A percentile compares a stretch with the other conserved stretches of the same genome.
phyloP scores from a whole-genome alignment of 2,113 vertebrate genomes.

The Prochilodus magdalenae region DNA sequence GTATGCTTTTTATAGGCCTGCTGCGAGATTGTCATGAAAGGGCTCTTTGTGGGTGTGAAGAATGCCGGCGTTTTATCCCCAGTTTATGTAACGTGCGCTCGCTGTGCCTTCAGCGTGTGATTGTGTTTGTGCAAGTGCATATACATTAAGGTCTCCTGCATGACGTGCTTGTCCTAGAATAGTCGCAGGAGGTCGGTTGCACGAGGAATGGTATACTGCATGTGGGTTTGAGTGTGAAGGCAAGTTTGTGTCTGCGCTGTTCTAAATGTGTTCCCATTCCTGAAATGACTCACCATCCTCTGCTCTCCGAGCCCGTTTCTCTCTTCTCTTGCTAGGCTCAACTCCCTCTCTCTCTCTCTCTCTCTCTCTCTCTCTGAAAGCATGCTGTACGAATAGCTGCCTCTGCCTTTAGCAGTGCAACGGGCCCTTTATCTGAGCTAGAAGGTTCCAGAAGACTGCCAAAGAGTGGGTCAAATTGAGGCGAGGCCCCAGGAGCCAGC shows the following conservation, averaged over 20 bases:
- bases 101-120: conserved; percentile 10
- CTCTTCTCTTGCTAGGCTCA: neutral
- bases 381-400: neutral
- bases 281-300: conserved; percentile 50
- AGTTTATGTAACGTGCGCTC: conserved; percentile 28
- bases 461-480: neutral
- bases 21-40: conserved; percentile 27
- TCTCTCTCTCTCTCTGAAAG: neutral
- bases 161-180: conserved; percentile 31
- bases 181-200: conserved; percentile 30
- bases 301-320: conserved; percentile 32
- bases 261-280: conserved; percentile 41
- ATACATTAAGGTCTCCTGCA: conserved; percentile 18
- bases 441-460: conserved; percentile 1
- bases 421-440: neutral
- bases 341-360: neutral
- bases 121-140: conserved; percentile 27
- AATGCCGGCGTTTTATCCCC: conserved; percentile 14
- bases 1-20: conserved; percentile 25
- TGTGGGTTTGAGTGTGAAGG: conserved; percentile 51
- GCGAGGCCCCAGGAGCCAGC: conserved; percentile 17
- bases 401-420: neutral
- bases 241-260: conserved; percentile 39
- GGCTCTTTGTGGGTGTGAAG: conserved; percentile 30
- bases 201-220: conserved; percentile 29